Evolutionary conservation across 2,113 vertebrate species (phyloP), one percentile per base, ranked within the genome.

Genomic region (Ursus arctos): DNA sequence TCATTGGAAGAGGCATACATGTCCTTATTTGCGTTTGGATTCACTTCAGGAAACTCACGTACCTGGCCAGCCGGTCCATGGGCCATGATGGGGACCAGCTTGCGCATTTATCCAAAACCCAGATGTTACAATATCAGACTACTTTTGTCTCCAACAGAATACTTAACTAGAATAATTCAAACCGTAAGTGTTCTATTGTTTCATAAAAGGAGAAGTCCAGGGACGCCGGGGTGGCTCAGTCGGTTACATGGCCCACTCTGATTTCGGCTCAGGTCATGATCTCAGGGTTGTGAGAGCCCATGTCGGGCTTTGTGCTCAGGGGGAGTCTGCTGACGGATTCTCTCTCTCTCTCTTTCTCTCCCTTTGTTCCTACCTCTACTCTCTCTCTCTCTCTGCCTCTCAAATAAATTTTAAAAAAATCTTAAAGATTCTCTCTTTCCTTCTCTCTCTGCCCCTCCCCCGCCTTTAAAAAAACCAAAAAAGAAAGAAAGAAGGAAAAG

Each of bases 1-100:
- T 40, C n/a, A 3, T 13, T 36, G n/a, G 4, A 15, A 40, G 82
- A 2, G 28, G 6, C 11, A 9, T 2, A 0, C 19, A 6, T 12
- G 57, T 7, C 8, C 51, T 43, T 33, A 36, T n/a, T 26, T 8
- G 6, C 49, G 24, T 2, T 5, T 28, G 40, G 31, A 7, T 21
- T 0, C 31, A 4, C 43, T 21, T 55, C 15, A 26, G 18, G 55
- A 49, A 16, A 6, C 13, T 31, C 43, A 0, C 4, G 14, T 7
- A 33, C 28, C 14, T 26, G 24, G 26, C 3, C 24, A 63, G 14
- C 28, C 53, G 19, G 6, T 6, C 31, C 5, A 0, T 24, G 40
- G 6, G 11, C 22, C 65, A 4, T 7, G 13, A 57, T 3, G 9
- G 63, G 22, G 4, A 19, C 57, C 36, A 55, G 53, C 77, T 49